These are phyloP conservation scores for Nothoprocta pentlandii DNA, from an alignment of 2,113 vertebrate genomes.

Conservation along the genomic window DNA sequence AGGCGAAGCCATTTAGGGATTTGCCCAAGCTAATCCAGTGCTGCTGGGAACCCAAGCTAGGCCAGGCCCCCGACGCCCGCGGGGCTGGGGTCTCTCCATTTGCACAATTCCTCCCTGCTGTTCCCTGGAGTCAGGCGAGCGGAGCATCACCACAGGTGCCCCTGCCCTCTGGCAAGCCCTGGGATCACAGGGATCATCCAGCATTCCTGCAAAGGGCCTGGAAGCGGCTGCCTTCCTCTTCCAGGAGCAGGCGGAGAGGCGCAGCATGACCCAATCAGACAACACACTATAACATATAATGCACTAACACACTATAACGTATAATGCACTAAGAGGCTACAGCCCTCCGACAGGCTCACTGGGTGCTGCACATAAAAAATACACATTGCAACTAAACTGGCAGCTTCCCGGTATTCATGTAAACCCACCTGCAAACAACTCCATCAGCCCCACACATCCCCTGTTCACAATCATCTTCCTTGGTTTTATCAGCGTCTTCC, in stretches of 20 bases:
- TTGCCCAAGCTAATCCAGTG: background rate
- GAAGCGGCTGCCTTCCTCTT: background rate
- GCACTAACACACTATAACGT: background rate
- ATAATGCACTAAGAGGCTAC: background rate
- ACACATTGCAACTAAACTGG: background rate
- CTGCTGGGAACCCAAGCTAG: background rate
- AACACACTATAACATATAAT: background rate
- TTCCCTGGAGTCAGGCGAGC: background rate
- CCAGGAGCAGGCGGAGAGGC: background rate
- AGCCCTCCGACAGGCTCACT: background rate
- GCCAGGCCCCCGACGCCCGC: background rate
- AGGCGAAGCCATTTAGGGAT: background rate
- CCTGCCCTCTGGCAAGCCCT: background rate
- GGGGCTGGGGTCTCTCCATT: background rate
- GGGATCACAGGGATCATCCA: background rate
- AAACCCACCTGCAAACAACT: too few relatives aligned
- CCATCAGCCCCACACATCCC: background rate
- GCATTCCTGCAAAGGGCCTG: background rate
- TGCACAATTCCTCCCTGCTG: background rate
- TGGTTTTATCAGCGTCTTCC: background rate
- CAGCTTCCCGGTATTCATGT: background rate
- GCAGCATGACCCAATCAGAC: background rate
- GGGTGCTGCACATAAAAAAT: background rate
- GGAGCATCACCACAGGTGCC: background rate
- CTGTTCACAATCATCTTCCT: background rate